These are phyloP conservation scores for Plotosus lineatus DNA, from an alignment of 2,113 vertebrate species.

Conservation along the genomic window DNA sequence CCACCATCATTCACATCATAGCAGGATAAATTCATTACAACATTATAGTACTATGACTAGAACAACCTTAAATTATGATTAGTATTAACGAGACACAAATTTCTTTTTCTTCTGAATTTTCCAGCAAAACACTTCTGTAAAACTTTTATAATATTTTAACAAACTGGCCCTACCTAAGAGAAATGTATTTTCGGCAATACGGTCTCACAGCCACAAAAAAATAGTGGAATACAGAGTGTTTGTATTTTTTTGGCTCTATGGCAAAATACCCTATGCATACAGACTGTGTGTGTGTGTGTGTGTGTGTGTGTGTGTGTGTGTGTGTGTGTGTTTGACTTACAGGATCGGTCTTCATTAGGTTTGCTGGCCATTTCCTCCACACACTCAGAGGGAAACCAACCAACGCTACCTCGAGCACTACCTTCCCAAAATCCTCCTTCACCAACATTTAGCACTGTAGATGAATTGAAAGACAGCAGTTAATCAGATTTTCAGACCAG, in stretches of 20 bases:
- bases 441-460: conserved; percentile 82
- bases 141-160: no score
- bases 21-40: no score
- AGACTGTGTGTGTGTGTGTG: neutral
- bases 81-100: no score
- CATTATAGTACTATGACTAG: no score
- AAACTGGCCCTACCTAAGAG: neutral
- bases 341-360: conserved; percentile 79
- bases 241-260: neutral
- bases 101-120: no score
- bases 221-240: neutral
- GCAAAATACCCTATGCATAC: neutral
- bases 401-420: conserved; percentile 80
- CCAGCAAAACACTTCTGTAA: no score
- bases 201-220: neutral
- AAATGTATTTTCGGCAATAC: neutral
- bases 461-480: conserved; percentile 3
- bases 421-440: conserved; percentile 93
- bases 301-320: neutral
- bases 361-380: conserved; percentile 85
- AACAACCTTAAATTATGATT: no score
- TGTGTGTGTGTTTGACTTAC: conserved; percentile 68
- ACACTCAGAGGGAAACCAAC: conserved; percentile 89
- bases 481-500: neutral
- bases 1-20: no score